These are phyloP conservation scores for Diadromus collaris DNA, from an alignment of 2,888 invertebrate species.

Conservation along the genomic window DNA sequence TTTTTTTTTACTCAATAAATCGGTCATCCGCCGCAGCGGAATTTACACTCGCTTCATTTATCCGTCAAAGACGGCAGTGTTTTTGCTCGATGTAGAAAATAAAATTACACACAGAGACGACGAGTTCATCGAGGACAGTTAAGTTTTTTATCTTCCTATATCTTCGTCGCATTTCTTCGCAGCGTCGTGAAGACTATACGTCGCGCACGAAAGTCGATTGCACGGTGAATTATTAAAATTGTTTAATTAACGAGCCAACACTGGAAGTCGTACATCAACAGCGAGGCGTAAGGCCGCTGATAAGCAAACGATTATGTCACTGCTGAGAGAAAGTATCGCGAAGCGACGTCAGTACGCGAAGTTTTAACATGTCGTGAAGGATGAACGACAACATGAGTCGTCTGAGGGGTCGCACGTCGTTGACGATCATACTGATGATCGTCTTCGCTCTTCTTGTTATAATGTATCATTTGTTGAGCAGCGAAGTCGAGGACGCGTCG, in stretches of 20 bases:
- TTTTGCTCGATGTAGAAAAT: not conserved
- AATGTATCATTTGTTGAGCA: slow-evolving; percentile 76
- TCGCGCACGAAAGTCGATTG: not conserved
- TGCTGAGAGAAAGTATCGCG: not conserved
- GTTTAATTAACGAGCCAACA: not conserved
- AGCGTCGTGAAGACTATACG: not conserved
- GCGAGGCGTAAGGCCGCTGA: not conserved
- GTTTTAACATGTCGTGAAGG: slow-evolving; percentile 19
- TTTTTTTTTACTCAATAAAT: slow-evolving; percentile 18
- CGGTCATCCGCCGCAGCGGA: slow-evolving; percentile 14
- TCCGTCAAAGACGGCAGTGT: not conserved
- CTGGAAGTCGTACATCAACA: not conserved
- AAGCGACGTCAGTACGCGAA: not conserved
- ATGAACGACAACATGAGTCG: slow-evolving; percentile 70
- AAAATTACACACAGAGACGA: not conserved
- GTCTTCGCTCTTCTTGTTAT: slow-evolving; percentile 73
- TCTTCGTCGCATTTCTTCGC: not conserved
- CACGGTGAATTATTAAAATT: not conserved
- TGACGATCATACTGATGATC: slow-evolving; percentile 74
- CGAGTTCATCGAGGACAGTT: not conserved
- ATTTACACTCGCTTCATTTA: slow-evolving; percentile 13
- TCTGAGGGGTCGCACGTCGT: slow-evolving; percentile 72
- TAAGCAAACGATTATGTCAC: not conserved
- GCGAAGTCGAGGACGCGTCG: slow-evolving; percentile 70
- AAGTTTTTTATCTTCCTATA: not conserved